A percentile compares a stretch with the other conserved stretches of the same genome.
These are phyloP conservation scores for Eufriesea mexicana DNA, from an alignment of 1,140 invertebrate genomes.

Conservation along the genomic window DNA sequence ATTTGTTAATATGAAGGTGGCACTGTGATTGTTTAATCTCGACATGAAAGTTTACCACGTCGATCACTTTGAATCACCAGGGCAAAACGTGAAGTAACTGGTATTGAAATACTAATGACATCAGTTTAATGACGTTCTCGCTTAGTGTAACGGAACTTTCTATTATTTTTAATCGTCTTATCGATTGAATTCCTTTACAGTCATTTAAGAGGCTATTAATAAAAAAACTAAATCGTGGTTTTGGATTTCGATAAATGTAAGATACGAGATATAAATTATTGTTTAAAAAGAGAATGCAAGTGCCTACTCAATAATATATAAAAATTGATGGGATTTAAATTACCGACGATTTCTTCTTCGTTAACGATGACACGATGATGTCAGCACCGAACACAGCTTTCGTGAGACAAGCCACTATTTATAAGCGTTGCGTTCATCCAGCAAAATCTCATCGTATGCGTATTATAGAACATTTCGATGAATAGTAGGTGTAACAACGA, in stretches of 20 bases:
- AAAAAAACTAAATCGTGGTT: background rate
- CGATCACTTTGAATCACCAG: conserved; percentile 23
- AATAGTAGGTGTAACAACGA: background rate
- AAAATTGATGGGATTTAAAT: conserved; percentile 3
- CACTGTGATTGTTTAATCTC: background rate
- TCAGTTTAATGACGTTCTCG: conserved; percentile 32
- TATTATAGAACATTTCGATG: background rate
- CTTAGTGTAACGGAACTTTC: background rate
- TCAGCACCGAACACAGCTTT: conserved; percentile 27
- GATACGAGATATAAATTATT: background rate
- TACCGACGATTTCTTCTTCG: background rate
- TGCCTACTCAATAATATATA: background rate
- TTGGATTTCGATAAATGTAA: background rate
- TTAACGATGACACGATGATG: conserved; percentile 41
- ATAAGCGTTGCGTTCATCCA: conserved; percentile 58
- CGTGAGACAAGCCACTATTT: conserved; percentile 53
- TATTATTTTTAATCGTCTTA: background rate
- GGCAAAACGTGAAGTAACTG: conserved; percentile 49
- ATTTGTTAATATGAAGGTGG: no score
- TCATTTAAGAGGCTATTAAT: background rate
- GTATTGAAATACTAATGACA: conserved; percentile 60
- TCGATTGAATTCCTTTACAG: background rate
- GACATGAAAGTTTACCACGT: background rate
- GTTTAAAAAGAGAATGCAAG: background rate
- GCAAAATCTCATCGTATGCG: background rate